Evolutionary conservation across 2,888 invertebrate species (phyloP), one percentile per base, ranked within the genome.

Genomic region (Erebia aethiops): DNA sequence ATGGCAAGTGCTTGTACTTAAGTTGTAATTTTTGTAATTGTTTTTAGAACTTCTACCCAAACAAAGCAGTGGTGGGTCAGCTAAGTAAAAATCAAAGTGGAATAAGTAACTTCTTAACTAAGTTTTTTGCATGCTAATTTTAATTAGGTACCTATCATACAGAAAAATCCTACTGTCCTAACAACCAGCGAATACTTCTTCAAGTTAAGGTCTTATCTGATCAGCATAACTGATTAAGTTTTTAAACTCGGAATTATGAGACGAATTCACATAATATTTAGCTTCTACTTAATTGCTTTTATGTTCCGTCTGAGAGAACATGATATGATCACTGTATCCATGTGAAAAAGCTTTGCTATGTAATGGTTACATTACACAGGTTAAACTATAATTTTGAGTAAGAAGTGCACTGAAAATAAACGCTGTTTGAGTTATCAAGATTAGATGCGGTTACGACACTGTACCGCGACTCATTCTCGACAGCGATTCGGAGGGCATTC

Each of bases 401-500:
- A 2, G 10, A 41, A 63, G 7, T 35, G 65, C 43, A 16, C 11
- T 41, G 16, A 49, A 49, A 11, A 14, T 26, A 57, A 13, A 11
- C 13, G 56, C 21, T 57, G n/a, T 10, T 52, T 58, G 41, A 67
- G 54, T 46, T 56, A 57, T 43, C 49, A 21, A 61, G 61, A 49
- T 67, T 49, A 70, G 77, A 79, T 75, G 69, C 76, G 78, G 82
- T 83, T 83, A 84, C 79, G 80, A 81, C 78, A 79, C 76, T 79
- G 82, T 82, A 80, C 80, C 76, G 78, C 82, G 78, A 21, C 46
- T 21, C 13, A 49, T 21, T 61, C 82, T 80, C 81, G 82, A 80
- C 85, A 82, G 75, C 73, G 71, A 72, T 73, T 75, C 81, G 74
- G 88, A 90, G 92, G 91, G 87, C 91, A 83, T 92, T 92, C 90